These are phyloP conservation scores for Luscinia megarhynchos DNA, from an alignment of 2,797 vertebrate species.

Conservation along the genomic window DNA sequence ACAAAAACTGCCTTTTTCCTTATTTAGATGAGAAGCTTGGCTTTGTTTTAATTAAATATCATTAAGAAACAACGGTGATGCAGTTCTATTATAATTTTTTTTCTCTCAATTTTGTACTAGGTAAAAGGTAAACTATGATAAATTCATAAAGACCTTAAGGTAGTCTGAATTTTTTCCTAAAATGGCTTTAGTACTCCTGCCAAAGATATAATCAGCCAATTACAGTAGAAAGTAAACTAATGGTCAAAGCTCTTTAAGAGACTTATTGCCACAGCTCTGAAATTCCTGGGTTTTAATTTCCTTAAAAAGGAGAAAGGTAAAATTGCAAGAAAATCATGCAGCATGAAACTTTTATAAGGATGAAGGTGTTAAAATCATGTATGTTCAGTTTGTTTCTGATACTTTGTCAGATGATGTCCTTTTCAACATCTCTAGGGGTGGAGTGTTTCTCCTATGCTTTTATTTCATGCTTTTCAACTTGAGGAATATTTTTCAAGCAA, in stretches of 20 bases:
- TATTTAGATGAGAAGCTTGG: background rate
- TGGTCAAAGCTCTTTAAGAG: background rate
- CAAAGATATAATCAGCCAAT: background rate
- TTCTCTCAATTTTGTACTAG: background rate
- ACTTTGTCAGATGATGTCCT: background rate
- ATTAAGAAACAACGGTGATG: background rate
- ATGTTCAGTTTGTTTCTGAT: background rate
- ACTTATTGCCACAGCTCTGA: background rate
- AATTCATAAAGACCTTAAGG: background rate
- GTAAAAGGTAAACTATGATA: background rate
- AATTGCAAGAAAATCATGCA: background rate
- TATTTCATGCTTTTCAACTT: slow-evolving; percentile 4
- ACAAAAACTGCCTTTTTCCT: background rate
- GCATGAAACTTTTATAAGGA: background rate
- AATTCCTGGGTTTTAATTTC: background rate
- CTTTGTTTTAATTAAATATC: background rate
- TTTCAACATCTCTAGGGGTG: background rate
- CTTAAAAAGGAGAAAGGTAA: background rate
- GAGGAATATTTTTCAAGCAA: slow-evolving; percentile 1
- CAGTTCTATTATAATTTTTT: background rate
- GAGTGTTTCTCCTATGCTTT: slow-evolving; percentile 1
- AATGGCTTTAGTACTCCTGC: background rate
- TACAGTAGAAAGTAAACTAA: background rate
- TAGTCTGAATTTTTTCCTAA: background rate
- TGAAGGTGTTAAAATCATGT: background rate